Evolutionary conservation across 1,140 invertebrate species (phyloP), one percentile per base, ranked within the genome.

Genomic region (Brachionus rubens): DNA sequence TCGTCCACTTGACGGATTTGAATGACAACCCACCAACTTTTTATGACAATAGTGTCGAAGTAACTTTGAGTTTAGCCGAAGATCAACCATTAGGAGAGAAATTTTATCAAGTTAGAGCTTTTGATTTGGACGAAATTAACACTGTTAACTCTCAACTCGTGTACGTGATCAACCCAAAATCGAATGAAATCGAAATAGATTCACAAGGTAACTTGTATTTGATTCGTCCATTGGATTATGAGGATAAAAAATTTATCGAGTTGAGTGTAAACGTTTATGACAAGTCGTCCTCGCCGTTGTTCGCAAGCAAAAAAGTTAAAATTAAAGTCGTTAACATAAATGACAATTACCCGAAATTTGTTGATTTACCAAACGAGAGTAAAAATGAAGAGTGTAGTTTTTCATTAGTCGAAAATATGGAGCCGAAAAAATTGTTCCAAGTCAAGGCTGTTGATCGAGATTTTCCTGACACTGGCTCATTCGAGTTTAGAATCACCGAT

Each of bases 21-120:
- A 72, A 72, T 72, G 68, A 72, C 19, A 72, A 72, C 50, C 19
- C 46, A 26, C 68, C 68, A 2, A 54, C 1, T 19, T 72, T 48
- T 3, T 21, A 19, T 72, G 46, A 50, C 19, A 54, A 21, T 16
- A 16, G 33, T 14, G 2, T 46, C 24, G 68, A 54, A 19, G 26
- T 36, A 26, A 12, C 19, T 28, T 24, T 48, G 2, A 72, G n/a
- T 21, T 48, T 54, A 14, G 9, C 59, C 9, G 68, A 72, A 47
- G 68, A 72, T 50, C 24, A 50, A 21, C 10, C 19, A 10, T 10
- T 72, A 9, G 30, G 36, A 4, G 47, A 48, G 12, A 48, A 48
- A 54, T 50, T 72, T 40, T 72, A 72, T 50, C 46, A 72, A 47
- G 33, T 72, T 33, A 72, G 50, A 72, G 46, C 46, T 3, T 40